Percentiles rank a stretch among this genome's conserved stretches.
These are phyloP conservation scores for Spinus pinus DNA, from an alignment of 2,797 vertebrate genomes.

Conservation along the genomic window DNA sequence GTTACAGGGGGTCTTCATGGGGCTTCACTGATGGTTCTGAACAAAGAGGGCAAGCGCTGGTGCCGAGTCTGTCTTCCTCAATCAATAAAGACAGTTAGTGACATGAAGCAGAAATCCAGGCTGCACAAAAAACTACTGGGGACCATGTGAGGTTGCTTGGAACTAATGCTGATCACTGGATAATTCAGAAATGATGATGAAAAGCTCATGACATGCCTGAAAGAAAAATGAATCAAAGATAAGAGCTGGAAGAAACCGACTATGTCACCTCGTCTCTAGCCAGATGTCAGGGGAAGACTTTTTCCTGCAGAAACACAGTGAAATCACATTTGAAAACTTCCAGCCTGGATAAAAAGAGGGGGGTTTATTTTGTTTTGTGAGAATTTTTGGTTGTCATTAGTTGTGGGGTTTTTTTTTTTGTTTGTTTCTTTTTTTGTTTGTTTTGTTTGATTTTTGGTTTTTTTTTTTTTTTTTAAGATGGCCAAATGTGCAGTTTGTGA, in stretches of 20 bases:
- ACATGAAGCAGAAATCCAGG: slow-evolving; percentile 41
- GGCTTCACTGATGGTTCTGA: background rate
- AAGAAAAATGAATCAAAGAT: slow-evolving; percentile 48
- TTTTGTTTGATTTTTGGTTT: background rate
- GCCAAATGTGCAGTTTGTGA: background rate
- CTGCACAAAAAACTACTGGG: background rate
- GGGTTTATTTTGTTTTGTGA: background rate
- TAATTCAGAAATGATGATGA: slow-evolving; percentile 47
- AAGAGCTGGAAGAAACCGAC: background rate
- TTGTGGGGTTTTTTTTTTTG: too few species aligned
- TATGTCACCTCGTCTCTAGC: background rate
- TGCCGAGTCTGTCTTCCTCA: background rate
- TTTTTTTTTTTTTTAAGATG: too few species aligned
- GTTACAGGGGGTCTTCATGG: background rate
- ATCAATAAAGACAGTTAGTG: slow-evolving; percentile 32
- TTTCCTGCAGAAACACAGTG: background rate
- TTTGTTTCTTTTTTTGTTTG: too few species aligned
- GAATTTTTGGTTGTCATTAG: background rate
- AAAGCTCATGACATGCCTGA: slow-evolving; percentile 27
- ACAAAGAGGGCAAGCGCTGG: background rate
- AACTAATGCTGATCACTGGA: slow-evolving; percentile 4
- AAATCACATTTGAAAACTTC: slow-evolving; percentile 4
- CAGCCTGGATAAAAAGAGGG: background rate
- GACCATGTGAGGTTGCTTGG: slow-evolving; percentile 25
- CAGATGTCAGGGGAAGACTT: background rate